Conservation (phyloP, 2,888 invertebrate species). For the Thecocarcelia acutangulata region DNA sequence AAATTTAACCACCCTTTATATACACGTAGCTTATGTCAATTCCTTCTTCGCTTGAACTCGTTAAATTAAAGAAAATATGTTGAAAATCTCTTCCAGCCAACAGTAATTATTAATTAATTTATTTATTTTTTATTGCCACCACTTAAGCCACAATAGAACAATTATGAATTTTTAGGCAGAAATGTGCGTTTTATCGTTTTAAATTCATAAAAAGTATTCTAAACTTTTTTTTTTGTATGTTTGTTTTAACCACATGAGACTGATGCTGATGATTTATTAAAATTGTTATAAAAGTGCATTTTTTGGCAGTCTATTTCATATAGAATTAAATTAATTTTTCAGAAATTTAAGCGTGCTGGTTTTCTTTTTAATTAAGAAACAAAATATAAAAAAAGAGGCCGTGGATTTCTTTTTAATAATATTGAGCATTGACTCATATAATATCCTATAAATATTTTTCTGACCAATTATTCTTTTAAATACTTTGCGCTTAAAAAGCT, state of each 20-base stretch:
- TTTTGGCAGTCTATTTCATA: no score
- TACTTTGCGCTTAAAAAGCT: no score
- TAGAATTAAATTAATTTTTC: background rate
- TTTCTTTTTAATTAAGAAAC: no score
- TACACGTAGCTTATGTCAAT: background rate
- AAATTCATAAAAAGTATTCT: constrained; percentile 6
- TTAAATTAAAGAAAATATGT: background rate
- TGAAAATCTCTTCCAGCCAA: background rate
- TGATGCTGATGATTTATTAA: constrained; percentile 14
- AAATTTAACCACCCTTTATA: no score
- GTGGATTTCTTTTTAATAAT: no score
- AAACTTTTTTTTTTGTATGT: background rate
- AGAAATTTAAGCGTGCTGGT: background rate
- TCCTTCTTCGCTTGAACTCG: background rate
- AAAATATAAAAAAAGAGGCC: no score
- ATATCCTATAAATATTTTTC: no score
- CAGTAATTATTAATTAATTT: constrained; percentile 1
- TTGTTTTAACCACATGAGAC: constrained; percentile 27
- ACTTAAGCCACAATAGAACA: constrained; percentile 12
- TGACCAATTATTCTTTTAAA: no score
- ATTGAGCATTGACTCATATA: no score
- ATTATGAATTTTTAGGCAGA: constrained; percentile 13
- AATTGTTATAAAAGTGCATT: background rate
- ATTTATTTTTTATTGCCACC: background rate
- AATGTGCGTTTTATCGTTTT: constrained; percentile 7